These are phyloP conservation scores for Thinocorus orbignyianus DNA, from an alignment of 2,113 vertebrate species.

Conservation along the genomic window DNA sequence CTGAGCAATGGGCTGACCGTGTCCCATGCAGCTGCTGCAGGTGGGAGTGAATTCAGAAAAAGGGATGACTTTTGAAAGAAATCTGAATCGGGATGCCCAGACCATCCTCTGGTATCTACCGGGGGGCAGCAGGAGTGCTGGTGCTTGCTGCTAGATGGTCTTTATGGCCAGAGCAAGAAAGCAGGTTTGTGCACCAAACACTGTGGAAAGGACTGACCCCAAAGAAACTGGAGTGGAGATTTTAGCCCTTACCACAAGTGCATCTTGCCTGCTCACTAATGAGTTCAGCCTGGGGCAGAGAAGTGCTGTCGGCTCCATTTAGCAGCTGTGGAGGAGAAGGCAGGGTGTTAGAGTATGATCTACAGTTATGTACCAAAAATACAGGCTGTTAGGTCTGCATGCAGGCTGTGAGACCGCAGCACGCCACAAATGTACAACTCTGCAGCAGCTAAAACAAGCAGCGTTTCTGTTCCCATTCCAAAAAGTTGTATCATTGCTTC, in stretches of 20 bases:
- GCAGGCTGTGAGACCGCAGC: background rate
- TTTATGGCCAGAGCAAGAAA: background rate
- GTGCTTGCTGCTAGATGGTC: background rate
- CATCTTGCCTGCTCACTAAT: background rate
- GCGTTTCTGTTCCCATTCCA: background rate
- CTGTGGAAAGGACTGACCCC: background rate
- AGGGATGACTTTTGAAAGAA: background rate
- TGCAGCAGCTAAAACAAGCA: background rate
- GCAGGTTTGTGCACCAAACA: fast-evolving
- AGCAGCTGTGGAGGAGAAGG: background rate
- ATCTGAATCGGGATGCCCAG: background rate
- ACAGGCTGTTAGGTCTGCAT: background rate
- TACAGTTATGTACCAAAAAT: background rate
- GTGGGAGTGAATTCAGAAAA: background rate
- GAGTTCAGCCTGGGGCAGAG: background rate
- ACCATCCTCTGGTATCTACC: background rate
- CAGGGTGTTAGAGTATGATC: background rate
- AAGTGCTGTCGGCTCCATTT: background rate
- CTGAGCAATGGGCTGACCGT: fast-evolving
- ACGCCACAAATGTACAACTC: background rate
- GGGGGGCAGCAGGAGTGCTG: fast-evolving
- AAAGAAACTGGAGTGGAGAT: background rate
- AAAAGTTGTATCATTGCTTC: background rate
- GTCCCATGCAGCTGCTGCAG: background rate
- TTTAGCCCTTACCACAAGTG: background rate